Percentiles rank a stretch among this genome's conserved stretches.
These are phyloP conservation scores for Chrysodeixis includens DNA, from an alignment of 2,888 invertebrate genomes.

Conservation along the genomic window DNA sequence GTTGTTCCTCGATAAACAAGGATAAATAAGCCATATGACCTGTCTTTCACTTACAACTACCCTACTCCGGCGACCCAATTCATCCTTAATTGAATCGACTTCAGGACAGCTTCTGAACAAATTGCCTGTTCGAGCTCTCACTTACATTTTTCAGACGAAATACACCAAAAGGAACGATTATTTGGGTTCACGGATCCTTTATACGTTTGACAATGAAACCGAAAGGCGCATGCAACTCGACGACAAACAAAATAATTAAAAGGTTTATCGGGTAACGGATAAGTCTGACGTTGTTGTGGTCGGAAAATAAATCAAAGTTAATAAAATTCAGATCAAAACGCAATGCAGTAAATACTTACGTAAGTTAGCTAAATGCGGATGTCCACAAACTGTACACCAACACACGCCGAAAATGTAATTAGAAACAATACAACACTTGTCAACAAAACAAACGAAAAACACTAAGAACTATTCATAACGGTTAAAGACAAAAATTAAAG, in stretches of 20 bases:
- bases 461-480: constrained; percentile 53
- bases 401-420: constrained; percentile 66
- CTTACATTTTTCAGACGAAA: constrained; percentile 50
- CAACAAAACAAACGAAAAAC: constrained; percentile 60
- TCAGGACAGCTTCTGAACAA: constrained; percentile 54
- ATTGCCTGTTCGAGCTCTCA: constrained; percentile 54
- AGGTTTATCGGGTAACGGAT: constrained; percentile 8
- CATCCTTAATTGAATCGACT: constrained; percentile 63
- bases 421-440: constrained; percentile 60
- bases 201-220: constrained; percentile 27
- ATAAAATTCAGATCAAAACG: constrained; percentile 69
- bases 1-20: constrained; percentile 29
- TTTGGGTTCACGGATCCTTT: constrained; percentile 37
- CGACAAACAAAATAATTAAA: constrained; percentile 25
- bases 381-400: constrained; percentile 69
- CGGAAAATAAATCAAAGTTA: constrained; percentile 25
- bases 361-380: constrained; percentile 79
- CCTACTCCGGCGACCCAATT: constrained; percentile 61
- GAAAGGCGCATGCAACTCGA: constrained; percentile 21
- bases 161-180: constrained; percentile 44
- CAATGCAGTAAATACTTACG: constrained; percentile 88
- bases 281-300: constrained; percentile 15
- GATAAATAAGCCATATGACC: constrained; percentile 33
- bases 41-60: constrained; percentile 51
- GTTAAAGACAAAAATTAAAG: constrained; percentile 54